phyloP scores from a whole-genome alignment of 2,797 vertebrate species.

The Arnoldichthys spilopterus region DNA sequence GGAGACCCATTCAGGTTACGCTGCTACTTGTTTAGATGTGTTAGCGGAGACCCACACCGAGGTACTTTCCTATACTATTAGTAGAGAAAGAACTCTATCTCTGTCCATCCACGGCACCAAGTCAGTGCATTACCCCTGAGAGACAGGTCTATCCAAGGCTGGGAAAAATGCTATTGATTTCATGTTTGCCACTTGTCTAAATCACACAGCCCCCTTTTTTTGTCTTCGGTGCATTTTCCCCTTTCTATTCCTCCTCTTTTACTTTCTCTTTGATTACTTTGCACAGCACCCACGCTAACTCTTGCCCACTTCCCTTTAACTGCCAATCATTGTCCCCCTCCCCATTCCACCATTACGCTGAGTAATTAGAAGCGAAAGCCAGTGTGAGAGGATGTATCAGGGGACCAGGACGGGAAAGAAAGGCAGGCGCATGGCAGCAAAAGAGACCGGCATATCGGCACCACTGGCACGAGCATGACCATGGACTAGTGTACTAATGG shows the following conservation, averaged over 20 bases:
- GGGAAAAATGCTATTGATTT: constrained; percentile 67
- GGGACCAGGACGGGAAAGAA: constrained; percentile 46
- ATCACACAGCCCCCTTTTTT: constrained; percentile 41
- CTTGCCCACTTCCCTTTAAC: constrained; percentile 46
- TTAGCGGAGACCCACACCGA: neutral
- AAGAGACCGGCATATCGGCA: constrained; percentile 28
- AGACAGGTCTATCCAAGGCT: constrained; percentile 49
- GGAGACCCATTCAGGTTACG: constrained; percentile 30
- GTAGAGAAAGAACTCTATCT: constrained; percentile 28
- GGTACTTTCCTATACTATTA: constrained; percentile 39
- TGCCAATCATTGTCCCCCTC: constrained; percentile 52
- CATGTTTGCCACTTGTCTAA: constrained; percentile 57
- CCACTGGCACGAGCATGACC: constrained; percentile 51
- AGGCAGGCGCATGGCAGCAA: constrained; percentile 25
- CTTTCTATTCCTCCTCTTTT: constrained; percentile 30
- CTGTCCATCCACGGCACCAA: constrained; percentile 3
- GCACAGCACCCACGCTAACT: constrained; percentile 52
- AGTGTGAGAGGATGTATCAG: constrained; percentile 50
- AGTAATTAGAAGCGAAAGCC: constrained; percentile 62
- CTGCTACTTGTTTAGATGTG: constrained; percentile 4
- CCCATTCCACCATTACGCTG: constrained; percentile 44
- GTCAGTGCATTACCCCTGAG: constrained; percentile 41
- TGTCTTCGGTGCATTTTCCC: constrained; percentile 20
- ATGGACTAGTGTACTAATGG: constrained; percentile 48
- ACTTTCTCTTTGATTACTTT: constrained; percentile 50